phyloP scores from a whole-genome alignment of 2,888 invertebrate species.

The Desoria tigrina region DNA sequence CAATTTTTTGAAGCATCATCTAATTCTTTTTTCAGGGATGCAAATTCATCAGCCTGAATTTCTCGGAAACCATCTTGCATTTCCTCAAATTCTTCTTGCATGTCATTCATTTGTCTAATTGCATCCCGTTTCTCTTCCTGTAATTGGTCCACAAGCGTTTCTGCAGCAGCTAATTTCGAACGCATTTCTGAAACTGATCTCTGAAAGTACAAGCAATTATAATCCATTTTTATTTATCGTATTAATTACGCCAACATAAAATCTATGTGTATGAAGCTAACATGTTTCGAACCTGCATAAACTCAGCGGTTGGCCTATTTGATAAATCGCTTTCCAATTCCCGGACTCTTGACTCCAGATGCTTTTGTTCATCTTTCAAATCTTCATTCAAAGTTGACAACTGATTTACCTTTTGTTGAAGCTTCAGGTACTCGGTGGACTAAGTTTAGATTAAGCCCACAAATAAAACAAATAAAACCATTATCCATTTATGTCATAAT shows the following conservation, averaged over 20 bases:
- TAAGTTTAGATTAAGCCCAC: constrained; percentile 13
- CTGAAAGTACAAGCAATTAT: constrained; percentile 54
- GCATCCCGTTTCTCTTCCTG: constrained; percentile 96
- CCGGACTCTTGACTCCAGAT: constrained; percentile 68
- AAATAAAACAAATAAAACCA: constrained; percentile 10
- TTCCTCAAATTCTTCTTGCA: constrained; percentile 98
- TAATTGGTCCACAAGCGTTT: constrained; percentile 86
- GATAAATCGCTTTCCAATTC: constrained; percentile 74
- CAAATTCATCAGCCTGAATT: constrained; percentile 95
- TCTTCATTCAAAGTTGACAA: constrained; percentile 69
- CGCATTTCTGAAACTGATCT: constrained; percentile 71
- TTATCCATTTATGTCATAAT: no score
- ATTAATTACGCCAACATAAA: background rate
- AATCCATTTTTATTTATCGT: constrained; percentile 11
- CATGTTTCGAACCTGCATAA: constrained; percentile 44
- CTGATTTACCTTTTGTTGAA: constrained; percentile 85
- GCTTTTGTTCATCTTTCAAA: constrained; percentile 74
- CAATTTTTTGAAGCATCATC: constrained; percentile 98
- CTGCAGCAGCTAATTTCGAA: constrained; percentile 83
- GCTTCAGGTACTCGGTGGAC: constrained; percentile 61
- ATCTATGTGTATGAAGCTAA: background rate
- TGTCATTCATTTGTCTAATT: constrained; percentile 85
- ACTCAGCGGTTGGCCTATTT: constrained; percentile 52
- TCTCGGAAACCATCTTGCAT: constrained; percentile 97
- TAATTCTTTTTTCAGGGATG: constrained; percentile 88